Evolutionary conservation across 2,113 vertebrate species (phyloP).

Genomic region (Paramisgurnus dabryanus): DNA sequence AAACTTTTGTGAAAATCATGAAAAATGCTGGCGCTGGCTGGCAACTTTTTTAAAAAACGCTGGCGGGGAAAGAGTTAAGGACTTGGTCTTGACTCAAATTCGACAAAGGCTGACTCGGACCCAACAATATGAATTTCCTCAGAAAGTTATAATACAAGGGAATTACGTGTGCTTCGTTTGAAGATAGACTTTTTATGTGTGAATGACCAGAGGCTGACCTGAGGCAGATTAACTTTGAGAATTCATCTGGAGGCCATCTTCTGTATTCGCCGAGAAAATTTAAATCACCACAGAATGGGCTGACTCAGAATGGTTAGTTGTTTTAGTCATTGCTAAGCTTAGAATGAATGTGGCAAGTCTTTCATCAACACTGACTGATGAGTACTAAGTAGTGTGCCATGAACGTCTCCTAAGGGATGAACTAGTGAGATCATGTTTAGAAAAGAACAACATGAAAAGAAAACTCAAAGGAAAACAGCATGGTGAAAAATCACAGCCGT

Average conservation of each 20-base stretch:
- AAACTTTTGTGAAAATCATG: too few species aligned
- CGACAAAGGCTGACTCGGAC: too few species aligned
- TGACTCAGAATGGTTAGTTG: conserved; percentile 52
- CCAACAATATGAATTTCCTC: not conserved
- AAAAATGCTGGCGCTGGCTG: too few species aligned
- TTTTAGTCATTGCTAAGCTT: conserved; percentile 57
- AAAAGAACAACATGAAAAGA: conserved; percentile 53
- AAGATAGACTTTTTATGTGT: conserved; percentile 31
- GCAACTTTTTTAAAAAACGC: too few species aligned
- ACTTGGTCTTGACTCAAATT: too few species aligned
- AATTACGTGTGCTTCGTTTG: not conserved
- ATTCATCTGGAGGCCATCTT: conserved; percentile 46
- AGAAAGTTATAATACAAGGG: not conserved
- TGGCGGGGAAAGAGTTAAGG: too few species aligned
- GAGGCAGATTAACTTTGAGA: conserved; percentile 34
- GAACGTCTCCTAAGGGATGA: conserved; percentile 45
- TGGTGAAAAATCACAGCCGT: conserved; percentile 53
- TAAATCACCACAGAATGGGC: conserved; percentile 51
- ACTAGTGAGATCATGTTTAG: conserved; percentile 59
- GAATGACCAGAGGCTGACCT: conserved; percentile 48
- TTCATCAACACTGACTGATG: conserved; percentile 58
- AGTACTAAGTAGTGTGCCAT: conserved; percentile 41
- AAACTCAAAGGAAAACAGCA: conserved; percentile 54
- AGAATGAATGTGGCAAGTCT: conserved; percentile 51
- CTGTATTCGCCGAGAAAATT: conserved; percentile 32